Evolutionary conservation across 2,797 vertebrate genomes (phyloP).

Genomic region (Gobionotothen gibberifrons): DNA sequence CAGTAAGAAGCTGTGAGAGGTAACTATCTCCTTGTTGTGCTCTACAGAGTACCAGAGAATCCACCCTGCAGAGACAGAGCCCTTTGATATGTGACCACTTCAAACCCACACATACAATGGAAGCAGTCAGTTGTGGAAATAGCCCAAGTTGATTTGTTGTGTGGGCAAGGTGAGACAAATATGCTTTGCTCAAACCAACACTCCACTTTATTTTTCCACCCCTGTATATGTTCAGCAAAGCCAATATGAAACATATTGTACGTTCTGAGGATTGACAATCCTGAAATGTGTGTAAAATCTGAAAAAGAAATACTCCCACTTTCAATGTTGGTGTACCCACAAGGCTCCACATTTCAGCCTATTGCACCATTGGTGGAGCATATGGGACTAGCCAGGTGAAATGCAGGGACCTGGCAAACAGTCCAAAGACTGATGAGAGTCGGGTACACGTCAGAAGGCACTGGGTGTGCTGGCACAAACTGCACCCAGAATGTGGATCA

Average conservation of each 20-base stretch:
- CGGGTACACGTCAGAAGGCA: constrained; percentile 74
- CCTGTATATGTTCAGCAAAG: constrained; percentile 33
- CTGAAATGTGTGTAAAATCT: constrained; percentile 50
- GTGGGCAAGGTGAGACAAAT: constrained; percentile 70
- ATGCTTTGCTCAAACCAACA: constrained; percentile 55
- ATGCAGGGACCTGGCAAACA: constrained; percentile 73
- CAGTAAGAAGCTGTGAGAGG: constrained; percentile 72
- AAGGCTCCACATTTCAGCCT: constrained; percentile 57
- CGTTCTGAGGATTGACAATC: constrained; percentile 21
- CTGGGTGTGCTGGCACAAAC: constrained; percentile 78
- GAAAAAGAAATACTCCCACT: constrained; percentile 47
- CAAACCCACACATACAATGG: constrained; percentile 75
- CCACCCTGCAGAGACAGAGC: constrained; percentile 77
- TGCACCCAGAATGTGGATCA: constrained; percentile 74
- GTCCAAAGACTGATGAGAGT: constrained; percentile 69
- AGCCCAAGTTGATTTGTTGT: constrained; percentile 71
- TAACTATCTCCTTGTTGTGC: constrained; percentile 79
- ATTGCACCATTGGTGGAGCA: constrained; percentile 69
- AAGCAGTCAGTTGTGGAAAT: constrained; percentile 76
- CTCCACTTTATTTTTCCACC: constrained; percentile 44
- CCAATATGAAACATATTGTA: constrained; percentile 38
- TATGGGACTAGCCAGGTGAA: constrained; percentile 79
- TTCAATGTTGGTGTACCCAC: constrained; percentile 45
- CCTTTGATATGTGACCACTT: constrained; percentile 83
- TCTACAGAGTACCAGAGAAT: constrained; percentile 72